Percentiles rank a stretch among this genome's conserved stretches.
Conservation (phyloP, 2,797 vertebrate species). For the Cuniculus paca region DNA sequence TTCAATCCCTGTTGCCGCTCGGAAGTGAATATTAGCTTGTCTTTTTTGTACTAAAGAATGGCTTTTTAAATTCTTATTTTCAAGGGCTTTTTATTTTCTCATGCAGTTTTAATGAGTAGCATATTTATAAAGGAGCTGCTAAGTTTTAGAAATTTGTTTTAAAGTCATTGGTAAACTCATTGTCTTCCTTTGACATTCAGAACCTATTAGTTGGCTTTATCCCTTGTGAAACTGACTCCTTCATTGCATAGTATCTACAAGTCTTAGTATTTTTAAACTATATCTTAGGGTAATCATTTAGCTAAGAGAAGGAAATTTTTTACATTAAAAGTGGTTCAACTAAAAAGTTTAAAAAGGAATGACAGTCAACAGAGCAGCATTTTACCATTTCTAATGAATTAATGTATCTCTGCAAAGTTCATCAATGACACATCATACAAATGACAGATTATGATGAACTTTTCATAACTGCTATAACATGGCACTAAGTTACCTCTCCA, state of each 20-base stretch:
- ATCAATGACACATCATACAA: slow-evolving; percentile 27
- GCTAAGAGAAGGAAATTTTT: slow-evolving; percentile 19
- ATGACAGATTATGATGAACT: neutral
- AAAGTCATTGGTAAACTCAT: slow-evolving; percentile 23
- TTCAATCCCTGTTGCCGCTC: too few relatives aligned
- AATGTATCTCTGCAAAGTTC: slow-evolving; percentile 27
- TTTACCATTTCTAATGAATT: slow-evolving; percentile 32
- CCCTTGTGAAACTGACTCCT: slow-evolving; percentile 42
- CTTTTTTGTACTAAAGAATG: neutral
- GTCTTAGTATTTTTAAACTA: slow-evolving; percentile 40
- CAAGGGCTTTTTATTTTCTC: slow-evolving; percentile 28
- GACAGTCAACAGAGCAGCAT: neutral
- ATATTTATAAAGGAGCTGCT: slow-evolving; percentile 11
- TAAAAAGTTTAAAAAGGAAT: neutral
- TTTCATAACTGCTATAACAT: neutral
- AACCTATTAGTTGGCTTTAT: slow-evolving; percentile 27
- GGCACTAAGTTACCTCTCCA: neutral
- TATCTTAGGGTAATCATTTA: neutral
- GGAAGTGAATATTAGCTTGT: neutral
- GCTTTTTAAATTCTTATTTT: neutral
- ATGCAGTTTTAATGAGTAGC: slow-evolving; percentile 30
- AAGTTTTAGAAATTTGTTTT: slow-evolving; percentile 53
- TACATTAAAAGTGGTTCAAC: slow-evolving; percentile 10
- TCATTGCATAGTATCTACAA: slow-evolving; percentile 11
- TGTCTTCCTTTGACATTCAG: neutral